These are phyloP conservation scores for Homalodisca vitripennis DNA, from an alignment of 1,140 invertebrate species.

Conservation along the genomic window DNA sequence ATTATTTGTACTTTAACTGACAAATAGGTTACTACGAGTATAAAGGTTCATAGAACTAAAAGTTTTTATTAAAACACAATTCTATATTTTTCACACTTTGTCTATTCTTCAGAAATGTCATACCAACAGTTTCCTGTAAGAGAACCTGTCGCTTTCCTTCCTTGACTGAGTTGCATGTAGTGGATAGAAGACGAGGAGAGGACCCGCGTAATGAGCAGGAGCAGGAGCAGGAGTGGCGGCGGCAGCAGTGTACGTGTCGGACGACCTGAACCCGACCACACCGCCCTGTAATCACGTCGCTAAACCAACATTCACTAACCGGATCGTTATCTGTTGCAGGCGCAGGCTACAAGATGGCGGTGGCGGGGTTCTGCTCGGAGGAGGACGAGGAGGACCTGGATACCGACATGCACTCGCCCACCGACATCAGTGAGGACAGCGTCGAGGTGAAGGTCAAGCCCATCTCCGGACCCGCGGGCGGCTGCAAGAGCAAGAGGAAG, in stretches of 20 bases:
- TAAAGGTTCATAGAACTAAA: too few species aligned
- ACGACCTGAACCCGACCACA: neutral
- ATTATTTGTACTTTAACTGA: too few species aligned
- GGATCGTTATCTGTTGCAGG: slow-evolving; percentile 20
- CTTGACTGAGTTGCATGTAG: too few species aligned
- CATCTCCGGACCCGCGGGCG: slow-evolving; percentile 54
- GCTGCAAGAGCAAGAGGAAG: slow-evolving; percentile 64
- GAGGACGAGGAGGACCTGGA: slow-evolving; percentile 64
- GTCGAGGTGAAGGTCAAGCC: slow-evolving; percentile 64
- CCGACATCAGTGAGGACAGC: slow-evolving; percentile 69
- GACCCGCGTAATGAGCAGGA: too few species aligned
- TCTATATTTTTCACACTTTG: too few species aligned
- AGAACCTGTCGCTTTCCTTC: too few species aligned
- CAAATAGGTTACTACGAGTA: too few species aligned
- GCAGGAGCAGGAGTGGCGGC: neutral
- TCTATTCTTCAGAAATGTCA: too few species aligned
- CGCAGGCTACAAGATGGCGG: slow-evolving; percentile 49
- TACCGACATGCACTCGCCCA: slow-evolving; percentile 57
- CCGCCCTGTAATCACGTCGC: neutral
- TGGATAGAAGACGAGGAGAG: too few species aligned
- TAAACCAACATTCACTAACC: neutral
- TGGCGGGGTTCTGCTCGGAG: slow-evolving; percentile 55
- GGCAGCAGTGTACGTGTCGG: neutral
- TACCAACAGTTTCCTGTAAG: too few species aligned
- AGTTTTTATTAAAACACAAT: too few species aligned